Base-by-base conservation (phyloP, 2,888 invertebrate genomes). In the Pristionchus exspectatus region DNA sequence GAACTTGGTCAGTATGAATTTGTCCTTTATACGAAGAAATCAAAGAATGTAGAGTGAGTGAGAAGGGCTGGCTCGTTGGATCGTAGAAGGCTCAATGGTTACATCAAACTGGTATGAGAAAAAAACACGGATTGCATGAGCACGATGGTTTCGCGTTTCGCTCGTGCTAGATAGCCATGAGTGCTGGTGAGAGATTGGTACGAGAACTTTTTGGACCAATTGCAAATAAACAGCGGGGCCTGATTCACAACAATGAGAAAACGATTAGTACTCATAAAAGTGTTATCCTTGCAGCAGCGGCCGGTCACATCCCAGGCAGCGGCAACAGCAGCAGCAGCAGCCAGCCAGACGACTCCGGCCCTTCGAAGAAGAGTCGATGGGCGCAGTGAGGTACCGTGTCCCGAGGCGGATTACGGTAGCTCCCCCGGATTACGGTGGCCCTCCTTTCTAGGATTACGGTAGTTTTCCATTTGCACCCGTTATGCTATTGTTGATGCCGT, bases 301-400 rank as follows among this genome's bases (percentile, higher is more conserved):
- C 81, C 5, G 81, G 81, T 16, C 81, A 81, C 63, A n/a, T 44
- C 38, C 27, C 21, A 1, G 81, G 44, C 81, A 77, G 33, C 12
- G 24, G 33, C 44, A 27, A 12, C 81, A 72, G 16, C 33, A 74
- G 30, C 16, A 16, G 59, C 66, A 66, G 66, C 33, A 27, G 4
- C 33, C 33, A 72, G 24, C 33, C 12, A 12, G 81, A 81, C 12
- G 81, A 54, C 9, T 21, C 44, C 24, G 81, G 27, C 14, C 81
- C 81, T 10, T 81, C 81, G 81, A 81, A 81, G 81, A 81, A 81
- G 81, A 81, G 81, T 27, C 50, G 81, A 54, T 81, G 81, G 81
- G 81, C 81, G 12, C 81, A 81, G 16, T 81, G 50, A 81, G 33
- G 44, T 69, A 69, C 69, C 30, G 69, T 69, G 30, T n/a, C n/a